These are phyloP conservation scores for Oreamnos americanus DNA, from an alignment of 2,113 vertebrate species.

Conservation along the genomic window DNA sequence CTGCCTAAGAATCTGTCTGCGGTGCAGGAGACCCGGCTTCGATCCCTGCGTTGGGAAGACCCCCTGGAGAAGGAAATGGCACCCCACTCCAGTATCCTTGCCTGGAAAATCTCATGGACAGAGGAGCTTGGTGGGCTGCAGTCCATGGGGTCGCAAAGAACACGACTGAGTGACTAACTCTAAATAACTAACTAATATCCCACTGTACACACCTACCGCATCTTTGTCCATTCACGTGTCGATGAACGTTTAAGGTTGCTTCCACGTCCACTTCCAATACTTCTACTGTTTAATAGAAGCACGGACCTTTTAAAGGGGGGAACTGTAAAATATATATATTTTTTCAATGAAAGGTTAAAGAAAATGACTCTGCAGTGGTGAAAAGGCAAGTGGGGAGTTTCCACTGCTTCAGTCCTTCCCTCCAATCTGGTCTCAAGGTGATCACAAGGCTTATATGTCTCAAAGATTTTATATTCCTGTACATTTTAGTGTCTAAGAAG, in stretches of 20 bases:
- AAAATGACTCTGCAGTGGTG: neutral
- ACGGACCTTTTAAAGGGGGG: neutral
- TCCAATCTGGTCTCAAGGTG: neutral
- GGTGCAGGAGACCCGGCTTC: too few relatives aligned
- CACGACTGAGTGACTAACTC: too few relatives aligned
- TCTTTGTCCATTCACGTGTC: neutral
- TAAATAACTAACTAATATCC: neutral
- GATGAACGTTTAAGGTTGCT: neutral
- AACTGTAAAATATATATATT: neutral
- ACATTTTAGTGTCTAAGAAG: neutral
- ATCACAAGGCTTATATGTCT: neutral
- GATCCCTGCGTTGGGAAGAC: too few relatives aligned
- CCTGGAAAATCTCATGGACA: too few relatives aligned
- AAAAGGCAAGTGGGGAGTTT: too few relatives aligned
- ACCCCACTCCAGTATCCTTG: too few relatives aligned
- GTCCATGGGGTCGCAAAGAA: too few relatives aligned
- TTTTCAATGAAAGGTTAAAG: neutral
- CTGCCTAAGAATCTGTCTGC: too few relatives aligned
- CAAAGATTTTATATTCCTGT: neutral
- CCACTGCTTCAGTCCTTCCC: neutral
- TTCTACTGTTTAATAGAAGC: neutral
- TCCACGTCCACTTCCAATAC: neutral
- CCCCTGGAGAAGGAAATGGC: too few relatives aligned
- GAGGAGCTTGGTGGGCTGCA: too few relatives aligned
- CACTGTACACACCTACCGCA: fast-evolving